Base-by-base conservation (phyloP, 53 echinoderm and acorn worm species). In the Paracentrotus lividus region DNA sequence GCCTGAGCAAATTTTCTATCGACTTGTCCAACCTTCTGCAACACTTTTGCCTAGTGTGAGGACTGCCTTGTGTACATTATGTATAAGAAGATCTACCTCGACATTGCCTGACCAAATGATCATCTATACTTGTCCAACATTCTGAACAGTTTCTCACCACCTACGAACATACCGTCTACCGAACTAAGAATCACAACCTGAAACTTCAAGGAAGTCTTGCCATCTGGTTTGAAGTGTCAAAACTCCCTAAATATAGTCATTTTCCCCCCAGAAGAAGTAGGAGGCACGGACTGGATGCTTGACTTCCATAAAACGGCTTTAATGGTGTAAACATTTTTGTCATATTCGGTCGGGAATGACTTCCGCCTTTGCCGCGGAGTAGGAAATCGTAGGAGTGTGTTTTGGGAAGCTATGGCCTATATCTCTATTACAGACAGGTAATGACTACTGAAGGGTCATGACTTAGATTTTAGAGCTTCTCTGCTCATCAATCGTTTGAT, bases 391-490 rank as follows among this genome's bases (percentile, higher is more conserved):
- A 76, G 76, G 76, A 76, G 76, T 76, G 42, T 76, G 76, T 76
- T 76, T n/a, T 76, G 76, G 76, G 76, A 76, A 76, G 76, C 76
- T 31, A 76, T 42, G 76, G 76, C 76, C 76, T 76, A 76, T 76
- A 40, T 36, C 76, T 76, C 76, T 76, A 76, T 76, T 76, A 57
- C 9, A 76, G 76, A 76, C 42, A 76, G 76, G 42, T 76, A 76
- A 76, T 76, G 76, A 76, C 76, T 76, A 14, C 76, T 76, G 76
- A 76, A 76, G 76, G 76, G 42, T 76, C 42, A 18, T 76, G 42
- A 42, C 42, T 40, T 76, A 42, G 76, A 76, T 76, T 76, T 76
- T 36, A 76, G 23, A 76, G 76, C 76, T 76, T 76, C 76, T 76
- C 16, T 4, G 18, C 42, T 76, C 42, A 42, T 42, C 76, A 76